These are phyloP conservation scores for Neogale vison DNA, from an alignment of 2,113 vertebrate species.

Conservation along the genomic window DNA sequence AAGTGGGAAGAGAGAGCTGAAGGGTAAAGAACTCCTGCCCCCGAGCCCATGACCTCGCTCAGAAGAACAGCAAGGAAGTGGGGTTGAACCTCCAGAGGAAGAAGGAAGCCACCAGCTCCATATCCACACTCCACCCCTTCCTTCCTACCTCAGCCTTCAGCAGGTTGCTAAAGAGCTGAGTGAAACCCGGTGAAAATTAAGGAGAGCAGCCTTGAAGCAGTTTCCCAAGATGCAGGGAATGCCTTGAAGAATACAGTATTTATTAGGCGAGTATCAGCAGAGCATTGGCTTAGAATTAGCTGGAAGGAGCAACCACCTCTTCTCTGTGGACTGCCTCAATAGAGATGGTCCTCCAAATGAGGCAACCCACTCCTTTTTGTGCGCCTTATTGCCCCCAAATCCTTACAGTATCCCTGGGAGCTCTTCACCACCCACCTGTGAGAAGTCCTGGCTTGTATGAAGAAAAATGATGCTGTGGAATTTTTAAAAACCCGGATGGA, in stretches of 20 bases:
- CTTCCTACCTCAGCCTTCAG: background rate
- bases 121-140: background rate
- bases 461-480: background rate
- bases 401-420: background rate
- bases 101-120: background rate
- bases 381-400: background rate
- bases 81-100: background rate
- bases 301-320: background rate
- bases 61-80: background rate
- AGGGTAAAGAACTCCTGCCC: background rate
- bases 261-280: background rate
- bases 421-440: background rate
- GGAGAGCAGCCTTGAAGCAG: background rate
- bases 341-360: background rate
- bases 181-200: background rate
- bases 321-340: background rate
- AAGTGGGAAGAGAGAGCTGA: background rate
- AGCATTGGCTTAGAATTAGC: background rate
- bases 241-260: too few species aligned
- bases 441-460: background rate
- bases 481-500: background rate
- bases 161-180: background rate
- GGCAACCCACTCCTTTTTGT: background rate
- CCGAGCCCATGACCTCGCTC: background rate
- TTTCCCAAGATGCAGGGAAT: background rate